Base-by-base conservation (phyloP, 1,140 invertebrate genomes). In the Varroa destructor region DNA sequence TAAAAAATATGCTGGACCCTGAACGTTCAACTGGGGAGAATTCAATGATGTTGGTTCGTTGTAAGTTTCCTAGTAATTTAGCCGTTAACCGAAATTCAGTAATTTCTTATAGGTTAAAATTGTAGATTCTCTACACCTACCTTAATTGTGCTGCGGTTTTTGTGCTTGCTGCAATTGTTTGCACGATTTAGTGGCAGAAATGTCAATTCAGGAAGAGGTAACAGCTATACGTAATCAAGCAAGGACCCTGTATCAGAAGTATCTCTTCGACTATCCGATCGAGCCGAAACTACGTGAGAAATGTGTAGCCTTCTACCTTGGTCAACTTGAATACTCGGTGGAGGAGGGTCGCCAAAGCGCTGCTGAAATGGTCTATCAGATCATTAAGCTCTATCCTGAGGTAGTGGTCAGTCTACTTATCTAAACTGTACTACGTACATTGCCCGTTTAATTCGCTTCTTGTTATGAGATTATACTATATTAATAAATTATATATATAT, bases 331-430 rank as follows among this genome's bases (percentile, higher is more conserved):
- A 61, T 96, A 90, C 76, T 86, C 89, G 72, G 76, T 87, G 71
- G 85, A 89, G 75, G 82, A 85, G 61, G 93, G 93, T 2, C 82
- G 93, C 43, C 82, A 88, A 67, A 93, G 91, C 8, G 89, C 89
- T 0, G 80, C 95, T 0, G 86, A 89, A 78, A 91, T 96, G 82
- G 79, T 97, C 40, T 84, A 87, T 43, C 82, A 84, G 58, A 84
- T 95, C 43, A 85, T 95, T 61, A 85, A 84, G 56, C 86, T 85
- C 71, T 88, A 94, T 76, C 86, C 88, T 71, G 77, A 85, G 78
- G 87, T 89, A 80, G 76, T 5, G 46, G 3, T 51, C 8, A 51
- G 77, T 76, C 72, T 51, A 51, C 3, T 51, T 51, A 51, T 51
- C 4, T 51, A 3, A 81, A 84, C 67, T 82, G 87, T 72, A 76